Evolutionary conservation across 2,797 vertebrate genomes (phyloP), one percentile per base, ranked within the genome.

Genomic region (Sebastes ruberrimus): DNA sequence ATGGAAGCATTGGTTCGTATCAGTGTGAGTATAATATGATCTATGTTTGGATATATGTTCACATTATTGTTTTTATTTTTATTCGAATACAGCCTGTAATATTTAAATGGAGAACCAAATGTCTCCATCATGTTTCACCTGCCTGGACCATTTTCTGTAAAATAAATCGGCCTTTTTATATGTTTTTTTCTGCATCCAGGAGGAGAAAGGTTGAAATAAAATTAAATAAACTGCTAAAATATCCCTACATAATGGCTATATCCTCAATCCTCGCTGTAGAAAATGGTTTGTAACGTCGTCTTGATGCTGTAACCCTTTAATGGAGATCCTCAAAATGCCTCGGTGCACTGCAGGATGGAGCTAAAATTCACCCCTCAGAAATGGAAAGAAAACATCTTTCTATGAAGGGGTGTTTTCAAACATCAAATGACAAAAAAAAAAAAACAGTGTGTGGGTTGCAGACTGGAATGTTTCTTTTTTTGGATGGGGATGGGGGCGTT

Each of bases 1-100:
- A 97, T 97, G 97, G 97, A 98, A 73, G 96, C 97, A 5, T 86
- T 97, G 95, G 96, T 96, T 89, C 96, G 97, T 81, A 95, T 97
- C 91, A 97, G 96, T 88, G 97, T 98, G 94, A 97, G 97, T 96
- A 87, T n/a, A 20, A 67, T 38, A 3, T n/a, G 3, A 0, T 65
- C 0, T 73, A 16, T 35, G 27, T 70, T 4, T 67, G 10, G 16
- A 46, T 46, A 18, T 46, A 46, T 46, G 16, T 46, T 46, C 42
- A 46, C 42, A 18, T 46, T 46, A 46, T 18, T 46, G 42, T 49
- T 18, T 49, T 61, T 33, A 3, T 25, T 27, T 7, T n/a, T n/a
- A 7, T 20, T 42, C 7, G 13, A 27, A 20, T 13, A 13, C 6
- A 69, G 35, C 1, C 46, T 14, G n/a, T 28, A 13, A 38, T 52